Percentiles rank a stretch among this genome's conserved stretches.
Evolutionary conservation across 2,797 vertebrate genomes (phyloP).

Genomic region (Adelosebastes latens): DNA sequence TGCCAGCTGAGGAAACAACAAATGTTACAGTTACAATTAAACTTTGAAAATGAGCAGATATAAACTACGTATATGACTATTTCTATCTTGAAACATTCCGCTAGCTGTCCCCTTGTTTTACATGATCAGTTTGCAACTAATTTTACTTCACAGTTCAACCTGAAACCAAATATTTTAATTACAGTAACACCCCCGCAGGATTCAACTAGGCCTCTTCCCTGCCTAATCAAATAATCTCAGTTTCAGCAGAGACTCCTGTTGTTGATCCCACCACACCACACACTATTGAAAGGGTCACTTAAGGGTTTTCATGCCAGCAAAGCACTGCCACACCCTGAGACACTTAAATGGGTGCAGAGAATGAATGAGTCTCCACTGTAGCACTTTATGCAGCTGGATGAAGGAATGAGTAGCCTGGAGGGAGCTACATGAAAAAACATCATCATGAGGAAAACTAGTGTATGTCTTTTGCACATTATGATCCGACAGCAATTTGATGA

Average conservation of each 20-base stretch:
- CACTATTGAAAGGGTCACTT: conserved; percentile 13
- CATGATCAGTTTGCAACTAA: not conserved
- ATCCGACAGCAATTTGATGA: not conserved
- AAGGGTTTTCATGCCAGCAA: conserved; percentile 30
- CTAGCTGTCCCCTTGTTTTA: not conserved
- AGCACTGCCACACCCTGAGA: conserved; percentile 4
- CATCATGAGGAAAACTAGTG: not conserved
- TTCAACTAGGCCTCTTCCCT: not conserved
- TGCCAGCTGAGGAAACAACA: conserved; percentile 81
- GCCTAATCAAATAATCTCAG: conserved; percentile 8
- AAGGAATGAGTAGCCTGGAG: conserved; percentile 5
- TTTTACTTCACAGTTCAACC: not conserved
- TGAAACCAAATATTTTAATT: not conserved
- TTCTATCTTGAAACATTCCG: not conserved
- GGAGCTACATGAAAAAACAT: conserved; percentile 11
- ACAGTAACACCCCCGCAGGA: not conserved
- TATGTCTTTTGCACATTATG: not conserved
- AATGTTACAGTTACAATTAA: not conserved
- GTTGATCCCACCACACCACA: conserved; percentile 13
- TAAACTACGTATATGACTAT: not conserved
- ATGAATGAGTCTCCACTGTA: conserved; percentile 3
- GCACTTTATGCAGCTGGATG: not conserved
- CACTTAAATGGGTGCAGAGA: not conserved
- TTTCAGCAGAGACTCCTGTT: conserved; percentile 12
- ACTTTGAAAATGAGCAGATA: not conserved